A percentile compares a stretch with the other conserved stretches of the same genome.
Evolutionary conservation across 92 coral and sea anemone genomes (phyloP).

Genomic region (Palythoa caribaeorum): DNA sequence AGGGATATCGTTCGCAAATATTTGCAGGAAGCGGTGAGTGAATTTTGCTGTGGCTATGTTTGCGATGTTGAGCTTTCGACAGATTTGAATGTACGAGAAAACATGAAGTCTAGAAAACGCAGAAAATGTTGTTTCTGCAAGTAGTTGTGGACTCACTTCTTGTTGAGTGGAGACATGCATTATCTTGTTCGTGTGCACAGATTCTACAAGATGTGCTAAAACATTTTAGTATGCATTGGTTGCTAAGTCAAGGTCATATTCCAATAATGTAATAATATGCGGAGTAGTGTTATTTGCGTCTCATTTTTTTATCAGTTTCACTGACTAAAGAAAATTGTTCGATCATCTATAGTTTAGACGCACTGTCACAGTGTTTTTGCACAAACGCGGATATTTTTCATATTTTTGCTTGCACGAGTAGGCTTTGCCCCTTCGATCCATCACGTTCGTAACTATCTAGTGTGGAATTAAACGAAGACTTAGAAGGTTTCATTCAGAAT

Average conservation of each 20-base stretch:
- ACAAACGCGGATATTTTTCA: too few relatives aligned
- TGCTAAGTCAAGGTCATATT: conserved; percentile 33
- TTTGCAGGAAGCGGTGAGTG: conserved; percentile 65
- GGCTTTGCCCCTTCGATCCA: neutral
- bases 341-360: neutral
- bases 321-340: neutral
- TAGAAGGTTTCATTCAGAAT: neutral
- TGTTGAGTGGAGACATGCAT: neutral
- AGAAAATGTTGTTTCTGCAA: conserved; percentile 10
- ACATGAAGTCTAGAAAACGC: neutral
- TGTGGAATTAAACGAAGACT: neutral
- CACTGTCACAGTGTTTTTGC: neutral
- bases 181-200: conserved; percentile 1
- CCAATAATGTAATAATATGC: conserved; percentile 16
- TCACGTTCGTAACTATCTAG: neutral
- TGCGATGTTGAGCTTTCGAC: conserved; percentile 2
- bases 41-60: conserved; percentile 3
- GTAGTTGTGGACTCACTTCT: neutral
- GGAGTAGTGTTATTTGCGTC: conserved; percentile 1
- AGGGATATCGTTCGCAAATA: conserved; percentile 71
- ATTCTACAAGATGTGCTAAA: conserved; percentile 10
- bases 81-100: neutral
- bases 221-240: conserved; percentile 28
- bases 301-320: neutral
- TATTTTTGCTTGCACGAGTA: too few relatives aligned